A percentile compares a stretch with the other conserved stretches of the same genome.
These are phyloP conservation scores for Pongo pygmaeus DNA, from an alignment of 2,113 vertebrate species.

Conservation along the genomic window DNA sequence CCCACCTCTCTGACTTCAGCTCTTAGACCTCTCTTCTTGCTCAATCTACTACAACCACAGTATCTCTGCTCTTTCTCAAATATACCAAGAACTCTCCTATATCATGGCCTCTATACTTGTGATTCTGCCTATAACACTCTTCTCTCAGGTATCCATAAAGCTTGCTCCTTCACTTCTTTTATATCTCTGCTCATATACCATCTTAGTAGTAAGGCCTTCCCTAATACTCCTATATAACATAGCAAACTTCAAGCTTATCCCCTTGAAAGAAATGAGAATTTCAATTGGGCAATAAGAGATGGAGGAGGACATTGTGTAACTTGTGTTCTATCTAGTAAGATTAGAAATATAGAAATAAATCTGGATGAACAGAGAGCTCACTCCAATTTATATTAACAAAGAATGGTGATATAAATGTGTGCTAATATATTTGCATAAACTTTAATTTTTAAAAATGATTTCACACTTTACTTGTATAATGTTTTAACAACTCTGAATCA, in stretches of 20 bases:
- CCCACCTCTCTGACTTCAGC: not conserved
- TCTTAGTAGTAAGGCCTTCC: not conserved
- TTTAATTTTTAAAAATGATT: not conserved
- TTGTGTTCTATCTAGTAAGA: not conserved
- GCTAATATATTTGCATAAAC: not conserved
- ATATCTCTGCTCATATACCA: not conserved
- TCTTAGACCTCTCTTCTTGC: not conserved
- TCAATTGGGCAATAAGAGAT: not conserved
- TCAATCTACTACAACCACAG: not conserved
- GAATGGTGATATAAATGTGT: not conserved
- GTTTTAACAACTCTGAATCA: not conserved
- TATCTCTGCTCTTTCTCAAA: not conserved
- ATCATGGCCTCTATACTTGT: not conserved
- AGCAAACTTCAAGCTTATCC: not conserved
- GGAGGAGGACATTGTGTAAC: not conserved
- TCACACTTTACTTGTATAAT: not conserved
- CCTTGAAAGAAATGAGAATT: not conserved
- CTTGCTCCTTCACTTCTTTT: not conserved
- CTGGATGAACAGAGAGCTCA: not conserved
- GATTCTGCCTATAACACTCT: not conserved
- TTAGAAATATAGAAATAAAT: conserved; percentile 17
- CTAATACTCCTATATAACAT: not conserved
- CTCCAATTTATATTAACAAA: conserved; percentile 25
- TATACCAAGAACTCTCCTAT: not conserved
- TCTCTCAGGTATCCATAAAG: not conserved